Conservation (phyloP, 2,797 vertebrate genomes). For the Onychomys arenicola region DNA sequence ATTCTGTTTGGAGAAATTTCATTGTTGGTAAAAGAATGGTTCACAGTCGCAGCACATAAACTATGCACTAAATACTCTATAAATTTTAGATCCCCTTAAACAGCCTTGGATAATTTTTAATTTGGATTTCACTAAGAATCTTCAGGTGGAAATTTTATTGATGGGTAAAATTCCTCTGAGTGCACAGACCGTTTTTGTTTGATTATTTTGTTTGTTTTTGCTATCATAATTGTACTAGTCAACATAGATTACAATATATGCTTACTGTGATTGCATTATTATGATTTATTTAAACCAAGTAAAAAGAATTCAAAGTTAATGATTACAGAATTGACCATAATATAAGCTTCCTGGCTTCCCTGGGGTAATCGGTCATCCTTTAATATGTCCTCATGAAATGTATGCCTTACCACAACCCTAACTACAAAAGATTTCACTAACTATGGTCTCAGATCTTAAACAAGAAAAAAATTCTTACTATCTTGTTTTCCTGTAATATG, state of each 20-base stretch:
- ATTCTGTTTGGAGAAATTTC: not conserved
- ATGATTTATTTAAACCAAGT: not conserved
- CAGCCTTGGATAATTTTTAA: not conserved
- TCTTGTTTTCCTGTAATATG: not conserved
- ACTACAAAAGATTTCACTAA: too few relatives aligned
- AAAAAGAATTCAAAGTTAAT: conserved; percentile 52
- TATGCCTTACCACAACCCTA: not conserved
- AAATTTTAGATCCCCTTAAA: not conserved
- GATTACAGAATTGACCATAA: conserved; percentile 35
- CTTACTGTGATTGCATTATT: conserved; percentile 41
- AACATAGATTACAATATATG: not conserved
- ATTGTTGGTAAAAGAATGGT: not conserved
- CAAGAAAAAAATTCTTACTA: not conserved
- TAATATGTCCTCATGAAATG: not conserved
- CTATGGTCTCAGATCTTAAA: not conserved
- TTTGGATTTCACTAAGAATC: not conserved
- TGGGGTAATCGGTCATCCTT: not conserved
- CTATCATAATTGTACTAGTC: not conserved
- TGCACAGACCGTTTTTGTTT: not conserved
- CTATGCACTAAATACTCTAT: not conserved
- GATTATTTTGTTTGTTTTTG: not conserved
- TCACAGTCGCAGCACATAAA: not conserved
- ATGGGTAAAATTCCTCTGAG: not conserved
- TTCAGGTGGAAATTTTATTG: not conserved
- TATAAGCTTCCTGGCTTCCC: not conserved